Evolutionary conservation across 2,113 vertebrate species (phyloP), one percentile per base, ranked within the genome.

Genomic region (Paradisaea rubra): DNA sequence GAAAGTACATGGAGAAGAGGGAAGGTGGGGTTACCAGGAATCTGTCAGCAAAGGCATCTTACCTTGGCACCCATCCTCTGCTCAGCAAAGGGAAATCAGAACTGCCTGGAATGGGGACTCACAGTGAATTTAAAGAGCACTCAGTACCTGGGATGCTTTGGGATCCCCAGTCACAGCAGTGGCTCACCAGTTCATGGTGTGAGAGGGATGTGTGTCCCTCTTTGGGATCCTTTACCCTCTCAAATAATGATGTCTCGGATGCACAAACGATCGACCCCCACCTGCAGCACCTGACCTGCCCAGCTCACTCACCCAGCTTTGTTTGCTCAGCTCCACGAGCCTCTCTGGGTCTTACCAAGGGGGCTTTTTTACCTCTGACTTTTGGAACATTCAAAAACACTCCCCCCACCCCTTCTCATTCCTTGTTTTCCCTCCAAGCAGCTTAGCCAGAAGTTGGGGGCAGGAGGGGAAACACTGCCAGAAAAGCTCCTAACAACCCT

Each of bases 401-500:
- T n/a, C 31, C 42, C 61, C 78, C 79, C 47, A 49, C 45, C 39
- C 52, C 72, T 44, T 28, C 33, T 56, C 90, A 79, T 60, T 69
- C 91, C 86, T 95, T 73, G 30, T 86, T 97, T 97, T 97, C 94
- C 96, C 91, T 97, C 31, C 0, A 64, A 94, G 88, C 81, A 89
- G 95, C 86, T 97, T 78, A 71, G 91, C 95, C 89, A 95, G 91
- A 89, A 78, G 86, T 47, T 88, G 76, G 79, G 93, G 93, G 28
- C 5, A 91, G 65, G 76, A 91, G 44, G 49, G 28, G 88, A 81
- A 88, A 54, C 21, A 10, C 76, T 98, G 97, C 97, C 97, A 98
- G 96, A 89, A 97, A 95, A 79, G 81, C 97, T 97, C 80, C 93
- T 95, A 97, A 97, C 96, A 96, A 84, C 96, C 87, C 96, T 97